phyloP scores from a whole-genome alignment of 2,797 vertebrate genomes.

The Lepus townsendii region DNA sequence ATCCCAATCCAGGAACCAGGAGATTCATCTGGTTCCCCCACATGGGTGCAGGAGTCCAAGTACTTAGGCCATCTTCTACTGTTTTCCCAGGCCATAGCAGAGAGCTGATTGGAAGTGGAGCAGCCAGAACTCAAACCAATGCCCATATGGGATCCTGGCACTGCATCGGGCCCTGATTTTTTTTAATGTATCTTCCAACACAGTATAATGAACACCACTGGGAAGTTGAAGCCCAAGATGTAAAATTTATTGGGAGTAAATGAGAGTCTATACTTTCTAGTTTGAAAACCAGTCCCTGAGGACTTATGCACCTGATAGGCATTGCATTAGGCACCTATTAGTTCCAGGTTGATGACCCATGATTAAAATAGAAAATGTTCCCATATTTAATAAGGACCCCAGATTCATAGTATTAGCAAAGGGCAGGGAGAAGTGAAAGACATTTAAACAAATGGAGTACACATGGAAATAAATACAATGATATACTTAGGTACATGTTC shows the following conservation, averaged over 20 bases:
- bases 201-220: background rate
- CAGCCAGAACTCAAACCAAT: no score
- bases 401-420: background rate
- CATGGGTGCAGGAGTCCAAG: no score
- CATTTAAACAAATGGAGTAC: slow-evolving; percentile 29
- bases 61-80: no score
- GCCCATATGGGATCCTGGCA: no score
- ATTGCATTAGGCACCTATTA: background rate
- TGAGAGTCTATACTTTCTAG: background rate
- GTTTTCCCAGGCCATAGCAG: no score
- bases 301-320: background rate
- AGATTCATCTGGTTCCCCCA: no score
- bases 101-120: no score
- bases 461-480: background rate
- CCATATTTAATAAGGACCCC: background rate
- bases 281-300: background rate
- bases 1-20: no score
- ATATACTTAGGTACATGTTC: background rate
- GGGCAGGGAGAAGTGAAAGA: background rate
- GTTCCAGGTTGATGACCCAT: background rate
- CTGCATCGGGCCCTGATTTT: background rate
- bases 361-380: background rate
- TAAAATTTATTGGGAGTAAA: background rate
- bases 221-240: background rate
- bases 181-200: background rate